These are phyloP conservation scores for Ceyx margarethae DNA, from an alignment of 2,113 vertebrate species.

Conservation along the genomic window DNA sequence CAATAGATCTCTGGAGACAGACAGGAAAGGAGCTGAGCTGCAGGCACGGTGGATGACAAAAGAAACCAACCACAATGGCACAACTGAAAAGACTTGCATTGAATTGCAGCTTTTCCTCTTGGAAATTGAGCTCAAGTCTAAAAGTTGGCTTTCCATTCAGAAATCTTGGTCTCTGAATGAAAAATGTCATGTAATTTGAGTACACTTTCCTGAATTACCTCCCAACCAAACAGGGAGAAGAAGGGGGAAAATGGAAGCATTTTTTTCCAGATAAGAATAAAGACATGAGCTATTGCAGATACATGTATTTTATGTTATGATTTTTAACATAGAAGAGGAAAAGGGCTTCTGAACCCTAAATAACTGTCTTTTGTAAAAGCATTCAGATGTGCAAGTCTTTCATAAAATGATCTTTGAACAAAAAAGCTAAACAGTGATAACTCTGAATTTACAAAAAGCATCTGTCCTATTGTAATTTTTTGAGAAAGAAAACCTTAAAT, in stretches of 20 bases:
- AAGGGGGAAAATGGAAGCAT: not conserved
- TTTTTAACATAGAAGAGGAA: not conserved
- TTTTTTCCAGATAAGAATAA: not conserved
- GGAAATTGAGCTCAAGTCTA: not conserved
- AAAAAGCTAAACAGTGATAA: not conserved
- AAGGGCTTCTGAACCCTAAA: not conserved
- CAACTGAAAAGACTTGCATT: slow-evolving; percentile 35
- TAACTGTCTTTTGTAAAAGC: not conserved
- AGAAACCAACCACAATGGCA: slow-evolving; percentile 45
- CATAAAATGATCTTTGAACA: slow-evolving; percentile 41
- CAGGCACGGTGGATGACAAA: not conserved
- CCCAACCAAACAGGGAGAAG: not conserved
- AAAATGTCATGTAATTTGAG: not conserved
- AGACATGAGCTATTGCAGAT: not conserved
- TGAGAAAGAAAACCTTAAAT: not conserved
- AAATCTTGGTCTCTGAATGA: slow-evolving; percentile 17
- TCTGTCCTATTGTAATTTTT: not conserved
- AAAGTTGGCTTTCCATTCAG: slow-evolving; percentile 35
- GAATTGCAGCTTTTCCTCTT: slow-evolving; percentile 3
- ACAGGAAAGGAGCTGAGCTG: slow-evolving; percentile 46
- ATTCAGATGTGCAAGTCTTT: slow-evolving; percentile 63
- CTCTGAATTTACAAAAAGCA: not conserved
- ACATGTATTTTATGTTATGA: not conserved
- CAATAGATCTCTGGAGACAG: slow-evolving; percentile 31
- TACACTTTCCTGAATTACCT: slow-evolving; percentile 4